Conservation (phyloP, 2,888 invertebrate species). For the Drosophila multiciliata region DNA sequence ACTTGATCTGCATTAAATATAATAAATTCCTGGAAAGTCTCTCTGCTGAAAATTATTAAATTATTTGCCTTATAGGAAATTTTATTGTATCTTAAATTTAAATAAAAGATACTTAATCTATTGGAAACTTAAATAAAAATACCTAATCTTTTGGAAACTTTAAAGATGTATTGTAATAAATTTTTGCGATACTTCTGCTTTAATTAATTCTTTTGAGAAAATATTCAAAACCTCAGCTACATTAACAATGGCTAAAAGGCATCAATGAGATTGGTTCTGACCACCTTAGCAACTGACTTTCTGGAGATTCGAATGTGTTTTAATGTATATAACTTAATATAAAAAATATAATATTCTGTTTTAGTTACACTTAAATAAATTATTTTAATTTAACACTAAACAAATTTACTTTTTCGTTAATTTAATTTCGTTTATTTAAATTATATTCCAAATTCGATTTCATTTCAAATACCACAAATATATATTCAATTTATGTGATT, state of each 20-base stretch:
- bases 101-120: neutral
- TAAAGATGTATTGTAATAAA: neutral
- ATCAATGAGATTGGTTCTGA: neutral
- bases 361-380: neutral
- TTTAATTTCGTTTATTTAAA: neutral
- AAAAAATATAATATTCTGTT: neutral
- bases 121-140: neutral
- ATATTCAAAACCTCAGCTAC: neutral
- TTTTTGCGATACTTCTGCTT: neutral
- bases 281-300: neutral
- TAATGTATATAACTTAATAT: too few relatives aligned
- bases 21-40: neutral
- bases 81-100: neutral
- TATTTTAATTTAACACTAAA: neutral
- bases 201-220: neutral
- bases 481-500: constrained; percentile 11
- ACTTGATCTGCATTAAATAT: neutral
- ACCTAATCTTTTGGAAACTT: neutral
- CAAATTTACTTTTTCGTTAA: neutral
- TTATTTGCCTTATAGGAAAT: neutral
- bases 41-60: neutral
- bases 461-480: neutral
- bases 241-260: neutral
- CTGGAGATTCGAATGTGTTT: neutral
- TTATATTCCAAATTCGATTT: neutral